A percentile compares a stretch with the other conserved stretches of the same genome.
Conservation (phyloP, 2,113 vertebrate species). For the Genyomyrus donnyi region DNA sequence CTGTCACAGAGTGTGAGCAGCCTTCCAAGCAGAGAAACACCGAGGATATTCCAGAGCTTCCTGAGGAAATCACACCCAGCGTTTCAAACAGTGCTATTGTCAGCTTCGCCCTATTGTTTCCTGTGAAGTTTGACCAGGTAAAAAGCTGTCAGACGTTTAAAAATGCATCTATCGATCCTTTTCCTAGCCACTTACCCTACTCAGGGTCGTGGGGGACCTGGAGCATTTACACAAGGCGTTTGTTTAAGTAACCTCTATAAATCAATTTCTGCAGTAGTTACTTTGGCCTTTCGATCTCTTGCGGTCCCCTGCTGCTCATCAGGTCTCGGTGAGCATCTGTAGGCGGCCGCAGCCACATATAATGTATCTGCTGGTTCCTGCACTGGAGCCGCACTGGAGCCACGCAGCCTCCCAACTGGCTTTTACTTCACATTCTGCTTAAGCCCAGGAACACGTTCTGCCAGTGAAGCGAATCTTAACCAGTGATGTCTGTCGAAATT, state of each 20-base stretch:
- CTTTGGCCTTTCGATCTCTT: not conserved
- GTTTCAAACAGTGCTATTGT: not conserved
- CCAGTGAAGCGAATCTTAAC: not conserved
- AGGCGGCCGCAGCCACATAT: not conserved
- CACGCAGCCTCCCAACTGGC: not conserved
- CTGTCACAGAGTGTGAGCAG: not conserved
- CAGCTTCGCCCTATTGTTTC: not conserved
- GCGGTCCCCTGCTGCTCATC: not conserved
- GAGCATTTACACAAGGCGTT: not conserved
- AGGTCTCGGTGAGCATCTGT: not conserved
- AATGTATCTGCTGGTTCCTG: not conserved
- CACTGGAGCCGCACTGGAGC: not conserved
- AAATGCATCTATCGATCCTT: not conserved
- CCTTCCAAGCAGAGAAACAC: not conserved
- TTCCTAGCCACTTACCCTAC: not conserved
- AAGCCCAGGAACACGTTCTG: not conserved
- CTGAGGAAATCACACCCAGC: not conserved
- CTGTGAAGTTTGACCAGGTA: not conserved
- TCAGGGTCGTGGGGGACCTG: not conserved
- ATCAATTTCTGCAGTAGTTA: not conserved
- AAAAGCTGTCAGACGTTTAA: not conserved
- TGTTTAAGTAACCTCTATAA: not conserved
- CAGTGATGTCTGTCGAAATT: not conserved
- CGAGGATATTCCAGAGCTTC: not conserved
- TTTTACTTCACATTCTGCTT: not conserved